Evolutionary conservation across 2,113 vertebrate genomes (phyloP), one percentile per base, ranked within the genome.

Genomic region (Sigmodon hispidus): DNA sequence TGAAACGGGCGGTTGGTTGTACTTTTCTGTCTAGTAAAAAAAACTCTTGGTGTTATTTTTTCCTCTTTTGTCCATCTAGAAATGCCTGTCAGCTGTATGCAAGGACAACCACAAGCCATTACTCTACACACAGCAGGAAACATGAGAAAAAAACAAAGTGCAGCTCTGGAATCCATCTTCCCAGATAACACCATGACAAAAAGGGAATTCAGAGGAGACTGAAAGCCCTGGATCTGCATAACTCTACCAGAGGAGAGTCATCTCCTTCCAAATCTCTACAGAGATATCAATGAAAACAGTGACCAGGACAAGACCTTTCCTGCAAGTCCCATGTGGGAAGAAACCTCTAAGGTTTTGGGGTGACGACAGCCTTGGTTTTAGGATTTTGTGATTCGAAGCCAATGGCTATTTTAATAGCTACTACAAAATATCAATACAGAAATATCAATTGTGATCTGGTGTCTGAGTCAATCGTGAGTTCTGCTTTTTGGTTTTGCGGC

Each of bases 31-130:
- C 94, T 75, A 94, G 90, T 91, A 70, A 89, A 97, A 89, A 97
- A 95, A 97, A 52, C 73, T 80, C 76, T n/a, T 77, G 92, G 95
- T 81, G 96, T 84, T 90, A 83, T 96, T 87, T 91, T 96, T 24
- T 59, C 76, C 85, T 55, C 75, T 97, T 97, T 96, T 95, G 90
- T 96, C 88, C 93, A 73, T 95, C 97, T 95, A 96, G 36, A 97
- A 98, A 96, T 91, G 86, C 89, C 89, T 36, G 8, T 81, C 36
- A 96, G 92, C 21, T 97, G 91, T 87, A 96, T 57, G 69, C 57
- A 0, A 12, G 87, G 76, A 95, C 90, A 97, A 95, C 80, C 90
- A 97, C 57, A 93, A 52, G 84, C 15, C 93, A 96, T 91, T 90
- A 93, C 80, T 8, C 70, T 96, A 94, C 94, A 96, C 36, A 96